These are phyloP conservation scores for Leptonema lineaticorne DNA, from an alignment of 1,140 invertebrate genomes.

Conservation along the genomic window DNA sequence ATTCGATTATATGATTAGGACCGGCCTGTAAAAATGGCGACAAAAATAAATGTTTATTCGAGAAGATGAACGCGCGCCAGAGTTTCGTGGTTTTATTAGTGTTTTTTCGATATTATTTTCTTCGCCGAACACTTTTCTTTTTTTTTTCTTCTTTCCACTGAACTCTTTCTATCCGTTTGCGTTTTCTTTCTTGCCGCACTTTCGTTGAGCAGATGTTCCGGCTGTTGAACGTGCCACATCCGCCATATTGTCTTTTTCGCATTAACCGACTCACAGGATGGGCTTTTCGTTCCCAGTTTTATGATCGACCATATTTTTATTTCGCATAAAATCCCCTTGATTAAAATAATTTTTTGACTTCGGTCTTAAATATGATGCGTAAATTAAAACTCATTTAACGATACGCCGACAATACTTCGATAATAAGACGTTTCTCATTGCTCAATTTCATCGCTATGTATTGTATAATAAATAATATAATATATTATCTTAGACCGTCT, in stretches of 20 bases:
- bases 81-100: not conserved
- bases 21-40: not conserved
- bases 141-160: too few species aligned
- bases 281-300: not conserved
- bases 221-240: not conserved
- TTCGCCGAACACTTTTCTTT: too few species aligned
- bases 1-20: conserved; percentile 1
- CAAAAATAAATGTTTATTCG: conserved; percentile 2
- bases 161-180: too few species aligned
- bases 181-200: too few species aligned
- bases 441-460: too few species aligned
- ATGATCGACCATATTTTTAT: not conserved
- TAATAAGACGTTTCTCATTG: too few species aligned
- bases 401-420: too few species aligned
- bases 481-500: too few species aligned
- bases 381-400: too few species aligned
- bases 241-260: not conserved
- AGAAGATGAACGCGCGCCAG: not conserved
- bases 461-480: too few species aligned
- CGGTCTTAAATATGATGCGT: not conserved
- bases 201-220: not conserved
- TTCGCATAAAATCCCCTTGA: not conserved
- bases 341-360: not conserved
- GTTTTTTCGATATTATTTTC: not conserved
- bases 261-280: not conserved